Evolutionary conservation across 2,797 vertebrate species (phyloP).

Genomic region (Crax fasciolata): DNA sequence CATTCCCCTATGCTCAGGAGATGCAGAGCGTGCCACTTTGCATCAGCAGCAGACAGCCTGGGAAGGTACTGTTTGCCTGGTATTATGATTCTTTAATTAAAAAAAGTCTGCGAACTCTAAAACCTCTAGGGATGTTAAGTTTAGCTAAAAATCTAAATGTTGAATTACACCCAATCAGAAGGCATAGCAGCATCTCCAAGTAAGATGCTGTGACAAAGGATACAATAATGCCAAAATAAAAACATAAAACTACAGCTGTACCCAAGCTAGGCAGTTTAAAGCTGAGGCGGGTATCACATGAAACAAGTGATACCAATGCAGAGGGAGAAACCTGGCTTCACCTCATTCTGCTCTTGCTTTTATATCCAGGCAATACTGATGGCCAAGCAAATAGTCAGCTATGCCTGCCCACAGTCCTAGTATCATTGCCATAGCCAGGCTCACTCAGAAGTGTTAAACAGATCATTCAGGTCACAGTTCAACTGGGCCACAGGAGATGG

Average conservation of each 20-base stretch:
- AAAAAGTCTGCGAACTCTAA: not conserved
- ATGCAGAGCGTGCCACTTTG: not conserved
- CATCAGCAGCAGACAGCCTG: slow-evolving; percentile 33
- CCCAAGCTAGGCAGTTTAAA: not conserved
- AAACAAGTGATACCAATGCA: not conserved
- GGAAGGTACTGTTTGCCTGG: slow-evolving; percentile 25
- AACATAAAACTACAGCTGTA: not conserved
- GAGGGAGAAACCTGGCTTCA: not conserved
- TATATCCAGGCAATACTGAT: not conserved
- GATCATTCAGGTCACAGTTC: not conserved
- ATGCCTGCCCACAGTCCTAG: not conserved
- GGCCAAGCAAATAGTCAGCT: not conserved
- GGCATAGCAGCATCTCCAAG: not conserved
- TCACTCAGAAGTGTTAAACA: not conserved
- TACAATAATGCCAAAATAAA: not conserved
- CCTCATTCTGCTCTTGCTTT: not conserved
- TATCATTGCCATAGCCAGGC: not conserved
- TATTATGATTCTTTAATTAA: not conserved
- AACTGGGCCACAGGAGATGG: not conserved
- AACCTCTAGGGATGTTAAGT: slow-evolving; percentile 3
- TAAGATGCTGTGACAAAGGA: slow-evolving; percentile 23
- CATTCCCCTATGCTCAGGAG: not conserved
- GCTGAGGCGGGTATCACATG: not conserved
- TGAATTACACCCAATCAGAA: not conserved
- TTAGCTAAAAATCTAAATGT: slow-evolving; percentile 29